Evolutionary conservation across 1,140 invertebrate species (phyloP).

Genomic region (Drosophila erecta): DNA sequence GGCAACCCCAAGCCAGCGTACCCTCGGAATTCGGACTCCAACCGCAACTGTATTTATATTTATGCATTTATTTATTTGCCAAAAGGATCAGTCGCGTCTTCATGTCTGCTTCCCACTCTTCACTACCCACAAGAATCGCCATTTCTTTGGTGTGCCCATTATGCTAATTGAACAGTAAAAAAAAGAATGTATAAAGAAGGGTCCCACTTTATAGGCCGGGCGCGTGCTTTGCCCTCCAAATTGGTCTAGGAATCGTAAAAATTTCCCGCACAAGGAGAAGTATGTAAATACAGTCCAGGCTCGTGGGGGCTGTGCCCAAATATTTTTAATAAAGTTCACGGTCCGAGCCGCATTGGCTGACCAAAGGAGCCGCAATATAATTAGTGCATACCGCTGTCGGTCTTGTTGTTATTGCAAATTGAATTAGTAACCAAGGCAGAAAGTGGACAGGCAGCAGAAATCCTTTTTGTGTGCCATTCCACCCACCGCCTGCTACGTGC

Average conservation of each 20-base stretch:
- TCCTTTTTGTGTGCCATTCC: conserved; percentile 58
- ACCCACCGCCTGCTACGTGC: conserved; percentile 36
- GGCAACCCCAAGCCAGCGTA: conserved; percentile 15
- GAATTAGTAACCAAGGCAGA: conserved; percentile 74
- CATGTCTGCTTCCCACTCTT: conserved; percentile 13
- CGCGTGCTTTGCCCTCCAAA: conserved; percentile 66
- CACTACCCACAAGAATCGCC: conserved; percentile 1
- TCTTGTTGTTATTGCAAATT: conserved; percentile 77
- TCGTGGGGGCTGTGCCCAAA: conserved; percentile 45
- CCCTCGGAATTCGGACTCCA: not conserved
- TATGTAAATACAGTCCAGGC: conserved; percentile 62
- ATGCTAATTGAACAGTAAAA: conserved; percentile 84
- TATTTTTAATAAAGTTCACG: conserved; percentile 82
- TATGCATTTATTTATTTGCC: conserved; percentile 83
- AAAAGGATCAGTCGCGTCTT: conserved; percentile 77
- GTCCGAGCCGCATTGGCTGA: conserved; percentile 72
- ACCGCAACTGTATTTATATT: conserved; percentile 70
- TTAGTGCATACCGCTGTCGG: conserved; percentile 58
- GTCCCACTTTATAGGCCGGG: conserved; percentile 69
- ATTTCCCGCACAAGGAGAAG: conserved; percentile 58
- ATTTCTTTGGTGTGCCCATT: conserved; percentile 68
- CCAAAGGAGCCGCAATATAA: conserved; percentile 67
- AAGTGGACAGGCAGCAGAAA: conserved; percentile 69
- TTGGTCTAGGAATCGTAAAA: conserved; percentile 65
- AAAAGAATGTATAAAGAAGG: conserved; percentile 37